Evolutionary conservation across 2,888 invertebrate genomes (phyloP), one percentile per base, ranked within the genome.

Genomic region (Hylaea fasciaria): DNA sequence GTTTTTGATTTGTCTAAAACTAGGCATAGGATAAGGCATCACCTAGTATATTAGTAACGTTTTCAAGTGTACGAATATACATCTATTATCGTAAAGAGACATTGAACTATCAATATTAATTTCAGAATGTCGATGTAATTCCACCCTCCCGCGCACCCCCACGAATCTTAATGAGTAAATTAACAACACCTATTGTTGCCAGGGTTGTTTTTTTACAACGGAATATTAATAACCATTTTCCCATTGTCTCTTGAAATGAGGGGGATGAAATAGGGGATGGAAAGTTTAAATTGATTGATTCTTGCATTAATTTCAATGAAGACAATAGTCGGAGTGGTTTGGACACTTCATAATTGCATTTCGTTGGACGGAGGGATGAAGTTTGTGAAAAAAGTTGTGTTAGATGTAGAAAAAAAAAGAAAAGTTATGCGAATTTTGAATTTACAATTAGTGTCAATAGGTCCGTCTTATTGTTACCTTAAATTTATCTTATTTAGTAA

Each of bases 181-280:
- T 92, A 92, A 92, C 89, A 89, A 83, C 87, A 90, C 86, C 91
- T 89, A 92, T 92, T 92, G 92, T 92, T 86, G 86, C 80, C 76
- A 73, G 71, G 81, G 77, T 76, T 85, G 85, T 89, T 91, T 91
- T 91, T 91, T 86, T 85, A 85, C 77, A 78, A 56, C 56, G 35
- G 85, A 91, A 91, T 91, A 91, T 91, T 91, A 91, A 92, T 91
- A 89, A 86, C 85, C 85, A 83, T 82, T 82, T 82, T 81, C 80
- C 82, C 76, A 88, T 90, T 91, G 91, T 91, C 85, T 83, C 64
- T 62, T 63, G 69, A 75, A 73, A 68, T 73, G 74, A 77, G 75
- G 72, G 76, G 71, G 71, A 70, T 74, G 76, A 78, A 82, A 78
- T 77, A 79, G 78, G 75, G 74, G 69, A 65, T 71, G 71, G 74